Conservation (phyloP, 2,888 invertebrate species). For the Ptychoptera albimana region DNA sequence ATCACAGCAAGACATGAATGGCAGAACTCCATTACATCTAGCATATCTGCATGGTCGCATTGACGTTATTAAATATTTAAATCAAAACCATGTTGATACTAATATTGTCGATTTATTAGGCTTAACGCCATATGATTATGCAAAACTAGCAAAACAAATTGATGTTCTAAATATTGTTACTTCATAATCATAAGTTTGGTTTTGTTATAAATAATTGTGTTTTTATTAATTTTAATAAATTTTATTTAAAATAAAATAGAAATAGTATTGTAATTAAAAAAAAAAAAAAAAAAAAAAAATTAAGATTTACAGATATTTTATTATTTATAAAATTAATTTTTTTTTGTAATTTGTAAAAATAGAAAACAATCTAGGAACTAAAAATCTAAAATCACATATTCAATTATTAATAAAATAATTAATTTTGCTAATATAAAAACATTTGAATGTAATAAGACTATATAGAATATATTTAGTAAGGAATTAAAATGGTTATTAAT, state of each 20-base stretch:
- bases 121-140: slow-evolving; percentile 39
- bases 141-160: slow-evolving; percentile 15
- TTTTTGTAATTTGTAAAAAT: background rate
- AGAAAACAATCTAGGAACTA: background rate
- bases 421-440: background rate
- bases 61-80: slow-evolving; percentile 34
- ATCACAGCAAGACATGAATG: slow-evolving; percentile 40
- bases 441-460: background rate
- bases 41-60: slow-evolving; percentile 40
- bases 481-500: background rate
- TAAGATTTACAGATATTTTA: background rate
- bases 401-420: background rate
- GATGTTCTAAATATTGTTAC: background rate
- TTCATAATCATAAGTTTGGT: background rate
- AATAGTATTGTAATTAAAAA: background rate
- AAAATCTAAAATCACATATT: background rate
- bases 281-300: background rate
- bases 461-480: background rate
- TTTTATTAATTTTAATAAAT: background rate
- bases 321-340: background rate
- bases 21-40: slow-evolving; percentile 52
- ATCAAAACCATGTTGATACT: slow-evolving; percentile 31
- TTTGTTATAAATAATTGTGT: background rate
- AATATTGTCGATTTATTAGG: slow-evolving; percentile 35
- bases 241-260: background rate